Evolutionary conservation across 2,113 vertebrate species (phyloP), one percentile per base, ranked within the genome.

Genomic region (Salminus brasiliensis): DNA sequence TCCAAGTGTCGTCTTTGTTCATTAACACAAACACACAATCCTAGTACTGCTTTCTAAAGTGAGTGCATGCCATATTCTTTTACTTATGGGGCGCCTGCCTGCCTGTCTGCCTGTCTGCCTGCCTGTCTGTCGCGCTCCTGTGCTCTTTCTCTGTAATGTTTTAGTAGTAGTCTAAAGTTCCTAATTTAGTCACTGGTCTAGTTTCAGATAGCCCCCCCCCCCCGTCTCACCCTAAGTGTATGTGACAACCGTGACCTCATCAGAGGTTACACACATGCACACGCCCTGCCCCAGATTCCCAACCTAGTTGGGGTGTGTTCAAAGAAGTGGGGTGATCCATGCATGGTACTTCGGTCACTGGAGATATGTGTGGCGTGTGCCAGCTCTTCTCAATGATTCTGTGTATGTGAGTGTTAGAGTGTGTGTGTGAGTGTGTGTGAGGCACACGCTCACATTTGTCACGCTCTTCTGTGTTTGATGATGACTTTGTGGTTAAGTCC

Each of bases 141-240:
- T 34, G 59, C 29, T 49, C 36, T 71, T 9, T 69, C 57, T 68
- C 0, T 79, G 39, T n/a, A n/a, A 75, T 9, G 74, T 63, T 32
- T 53, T 79, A 66, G 70, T 79, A 79, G 55, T 79, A 66, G 30
- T 55, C 27, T 60, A 32, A 25, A 30, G 57, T 29, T 30, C 25
- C 57, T 73, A 63, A 72, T 55, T 79, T 57, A 63, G 59, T 79
- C 72, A 16, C n/a, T 47, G 57, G 77, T 72, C 29, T 73, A 45
- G 30, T 10, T 73, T 79, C 45, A 79, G n/a, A n/a, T n/a, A n/a
- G n/a, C n/a, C n/a, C n/a, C n/a, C n/a, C n/a, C n/a, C 70, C 34
- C 27, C 70, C 34, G 18, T 49, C 66, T 71, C 67, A 59, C 55
- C 34, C 7, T 25, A 55, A 55, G 2, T 3, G n/a, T 21, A 36